These are phyloP conservation scores for Cactoblastis cactorum DNA, from an alignment of 2,888 invertebrate species.

Conservation along the genomic window DNA sequence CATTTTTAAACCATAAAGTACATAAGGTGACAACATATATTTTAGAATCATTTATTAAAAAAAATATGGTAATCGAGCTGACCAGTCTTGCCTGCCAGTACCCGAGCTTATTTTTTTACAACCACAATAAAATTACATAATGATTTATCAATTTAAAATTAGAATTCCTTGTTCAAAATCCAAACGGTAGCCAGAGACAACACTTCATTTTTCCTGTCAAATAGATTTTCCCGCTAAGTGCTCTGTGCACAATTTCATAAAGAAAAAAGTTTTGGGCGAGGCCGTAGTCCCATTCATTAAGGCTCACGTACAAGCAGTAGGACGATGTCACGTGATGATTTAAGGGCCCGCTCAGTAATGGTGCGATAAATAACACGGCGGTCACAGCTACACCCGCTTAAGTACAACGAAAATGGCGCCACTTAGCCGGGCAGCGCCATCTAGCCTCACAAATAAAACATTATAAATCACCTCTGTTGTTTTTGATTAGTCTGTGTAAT, in stretches of 20 bases:
- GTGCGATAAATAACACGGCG: slow-evolving; percentile 77
- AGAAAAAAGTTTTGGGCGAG: slow-evolving; percentile 60
- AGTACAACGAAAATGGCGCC: slow-evolving; percentile 64
- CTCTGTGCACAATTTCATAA: slow-evolving; percentile 68
- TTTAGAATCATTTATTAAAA: too few species aligned
- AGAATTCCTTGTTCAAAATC: neutral
- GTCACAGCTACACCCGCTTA: slow-evolving; percentile 53
- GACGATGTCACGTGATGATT: slow-evolving; percentile 76
- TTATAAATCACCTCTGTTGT: slow-evolving; percentile 47
- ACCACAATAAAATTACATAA: neutral
- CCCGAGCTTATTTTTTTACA: too few species aligned
- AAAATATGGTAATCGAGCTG: too few species aligned
- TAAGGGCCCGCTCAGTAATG: slow-evolving; percentile 73
- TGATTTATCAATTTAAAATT: neutral
- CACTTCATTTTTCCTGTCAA: slow-evolving; percentile 44
- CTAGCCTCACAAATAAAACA: slow-evolving; percentile 51
- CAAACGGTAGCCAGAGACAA: slow-evolving; percentile 18
- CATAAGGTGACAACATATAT: too few species aligned
- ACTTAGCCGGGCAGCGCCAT: slow-evolving; percentile 62
- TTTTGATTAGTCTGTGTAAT: slow-evolving; percentile 44
- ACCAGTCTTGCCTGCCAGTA: too few species aligned
- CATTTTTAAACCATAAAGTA: too few species aligned
- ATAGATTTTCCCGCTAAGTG: slow-evolving; percentile 72
- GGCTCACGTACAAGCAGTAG: slow-evolving; percentile 57
- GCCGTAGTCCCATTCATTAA: slow-evolving; percentile 69